phyloP scores from a whole-genome alignment of 2,888 invertebrate species.

The Chouioia cunea region DNA sequence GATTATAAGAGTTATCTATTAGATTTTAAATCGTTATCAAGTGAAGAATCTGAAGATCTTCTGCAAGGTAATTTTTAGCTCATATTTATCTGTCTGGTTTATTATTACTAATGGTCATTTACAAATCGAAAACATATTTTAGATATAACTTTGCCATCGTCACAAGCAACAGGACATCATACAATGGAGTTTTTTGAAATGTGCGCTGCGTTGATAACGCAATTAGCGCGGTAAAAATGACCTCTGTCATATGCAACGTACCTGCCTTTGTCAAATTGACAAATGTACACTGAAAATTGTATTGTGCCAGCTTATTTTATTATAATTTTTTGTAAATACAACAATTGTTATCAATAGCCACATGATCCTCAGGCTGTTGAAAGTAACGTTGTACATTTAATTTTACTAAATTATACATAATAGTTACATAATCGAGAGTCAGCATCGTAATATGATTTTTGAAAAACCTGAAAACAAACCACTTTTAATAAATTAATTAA shows the following conservation, averaged over 20 bases:
- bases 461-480: slow-evolving; percentile 24
- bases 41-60: slow-evolving; percentile 75
- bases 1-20: slow-evolving; percentile 97
- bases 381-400: slow-evolving; percentile 41
- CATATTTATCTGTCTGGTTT: not conserved
- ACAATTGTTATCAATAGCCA: slow-evolving; percentile 39
- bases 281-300: slow-evolving; percentile 29
- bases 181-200: slow-evolving; percentile 99
- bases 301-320: slow-evolving; percentile 31
- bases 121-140: not conserved
- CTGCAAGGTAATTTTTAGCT: slow-evolving; percentile 59
- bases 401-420: slow-evolving; percentile 31
- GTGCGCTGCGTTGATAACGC: slow-evolving; percentile 98
- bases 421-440: slow-evolving; percentile 39
- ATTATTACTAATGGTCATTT: slow-evolving; percentile 3
- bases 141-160: slow-evolving; percentile 53
- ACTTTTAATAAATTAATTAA: slow-evolving; percentile 44
- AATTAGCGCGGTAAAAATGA: slow-evolving; percentile 85
- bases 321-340: slow-evolving; percentile 46
- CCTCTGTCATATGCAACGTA: slow-evolving; percentile 22
- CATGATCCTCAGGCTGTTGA: slow-evolving; percentile 41
- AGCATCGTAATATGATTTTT: slow-evolving; percentile 30
- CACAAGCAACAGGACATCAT: slow-evolving; percentile 77
- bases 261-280: slow-evolving; percentile 41
- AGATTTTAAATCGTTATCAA: slow-evolving; percentile 96